Base-by-base conservation (phyloP, 2,113 vertebrate species). In the Falcunculus frontatus region DNA sequence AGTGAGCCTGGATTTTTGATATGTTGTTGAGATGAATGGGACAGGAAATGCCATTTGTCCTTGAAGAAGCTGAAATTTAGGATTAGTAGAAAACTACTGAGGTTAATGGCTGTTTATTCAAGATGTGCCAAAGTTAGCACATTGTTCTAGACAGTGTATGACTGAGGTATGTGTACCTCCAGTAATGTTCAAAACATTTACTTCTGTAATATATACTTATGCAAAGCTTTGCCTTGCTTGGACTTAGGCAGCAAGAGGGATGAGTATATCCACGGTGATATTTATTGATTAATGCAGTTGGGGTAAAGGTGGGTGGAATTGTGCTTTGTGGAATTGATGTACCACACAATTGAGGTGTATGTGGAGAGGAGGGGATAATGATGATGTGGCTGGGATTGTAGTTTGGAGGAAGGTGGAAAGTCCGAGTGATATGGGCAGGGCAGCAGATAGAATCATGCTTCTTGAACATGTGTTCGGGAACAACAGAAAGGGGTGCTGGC, bases 391-490 rank as follows among this genome's bases (percentile, higher is more conserved):
- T 85, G 23, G 10, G 16, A 33, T 4, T 73, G 39, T 50, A 64
- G 39, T 55, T 64, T 50, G 33, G 21, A 53, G 57, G 18, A 72
- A 42, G 15, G 35, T 55, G 13, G 22, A 63, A 53, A 9, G 9
- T 60, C 12, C 9, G 39, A 52, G 53, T 49, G 17, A 4, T 47
- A 23, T 4, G 6, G 67, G 52, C 13, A 67, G 33, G 33, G 27
- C 39, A 68, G 35, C 60, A 87, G 52, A 33, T 50, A 37, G n/a
- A 55, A 14, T 56, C 17, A 30, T 33, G 39, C 16, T 23, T 89
- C 35, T 70, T 1, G 1, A 49, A 37, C 4, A 1, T 7, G 1
- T 2, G 0, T 52, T 90, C 20, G 44, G n/a, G 11, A 89, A 0
- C 30, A 70, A 4, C 26, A 46, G 15, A 37, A 49, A 18, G 64